These are phyloP conservation scores for Dryocosmus kuriphilus DNA, from an alignment of 2,888 invertebrate species.

Conservation along the genomic window DNA sequence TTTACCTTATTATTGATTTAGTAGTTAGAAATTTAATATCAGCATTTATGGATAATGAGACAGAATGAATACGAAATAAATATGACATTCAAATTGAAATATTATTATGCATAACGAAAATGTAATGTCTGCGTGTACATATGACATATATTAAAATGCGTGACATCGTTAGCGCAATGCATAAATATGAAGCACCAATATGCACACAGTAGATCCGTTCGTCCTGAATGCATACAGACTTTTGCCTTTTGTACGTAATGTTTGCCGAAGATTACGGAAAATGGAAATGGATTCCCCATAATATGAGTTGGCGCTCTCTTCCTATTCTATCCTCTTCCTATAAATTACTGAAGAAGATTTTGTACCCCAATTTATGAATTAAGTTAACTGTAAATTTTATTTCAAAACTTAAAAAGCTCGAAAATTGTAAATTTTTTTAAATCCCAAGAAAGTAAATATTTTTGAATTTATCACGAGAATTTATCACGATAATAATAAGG, in stretches of 20 bases:
- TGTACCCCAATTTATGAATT: too few relatives aligned
- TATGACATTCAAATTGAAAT: constrained; percentile 28
- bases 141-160: constrained; percentile 34
- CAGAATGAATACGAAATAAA: background rate
- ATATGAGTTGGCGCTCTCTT: constrained; percentile 33
- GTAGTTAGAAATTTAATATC: background rate
- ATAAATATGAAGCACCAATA: constrained; percentile 20
- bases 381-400: too few relatives aligned
- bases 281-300: constrained; percentile 54
- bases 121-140: background rate
- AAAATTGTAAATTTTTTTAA: background rate
- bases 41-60: constrained; percentile 19
- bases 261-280: constrained; percentile 43
- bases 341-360: background rate
- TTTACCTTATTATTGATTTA: background rate
- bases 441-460: background rate
- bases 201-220: constrained; percentile 6
- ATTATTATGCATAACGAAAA: constrained; percentile 35
- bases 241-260: constrained; percentile 15
- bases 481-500: constrained; percentile 11
- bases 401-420: too few relatives aligned
- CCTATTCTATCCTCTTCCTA: constrained; percentile 1
- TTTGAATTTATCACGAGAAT: background rate
- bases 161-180: constrained; percentile 22
- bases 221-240: constrained; percentile 8